Base-by-base conservation (phyloP, 2,797 vertebrate species). In the Percopsis omiscomaycus region DNA sequence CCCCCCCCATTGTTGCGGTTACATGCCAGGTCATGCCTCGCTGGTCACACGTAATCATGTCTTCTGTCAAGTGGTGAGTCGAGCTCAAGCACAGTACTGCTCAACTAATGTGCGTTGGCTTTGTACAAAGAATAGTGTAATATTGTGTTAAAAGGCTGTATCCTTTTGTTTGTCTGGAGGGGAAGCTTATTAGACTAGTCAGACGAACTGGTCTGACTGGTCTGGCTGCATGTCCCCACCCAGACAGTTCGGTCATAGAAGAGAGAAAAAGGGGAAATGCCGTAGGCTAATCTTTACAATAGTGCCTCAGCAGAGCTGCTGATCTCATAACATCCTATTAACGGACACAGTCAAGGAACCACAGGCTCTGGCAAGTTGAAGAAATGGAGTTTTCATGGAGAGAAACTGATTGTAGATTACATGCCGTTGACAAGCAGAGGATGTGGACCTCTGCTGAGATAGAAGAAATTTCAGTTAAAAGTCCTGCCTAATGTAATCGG, bases 101-200 rank as follows among this genome's bases (percentile, higher is more conserved):
- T 74, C 61, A 27, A 69, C 81, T 73, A 15, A 22, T 66, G 30
- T 65, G 45, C 50, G 69, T 73, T 11, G 60, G 62, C 69, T 73
- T 59, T 74, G 50, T 42, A 42, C 59, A 67, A 76, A 62, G 80
- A 76, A 75, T 69, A 70, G 46, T 85, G 22, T 79, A 84, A 86
- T 81, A 80, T 77, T 77, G 83, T 75, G 83, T 84, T 79, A 61
- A 1, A 86, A 81, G 82, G 79, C 75, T 77, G 80, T 83, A 79
- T 66, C 81, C 72, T 82, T 74, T 76, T 81, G 85, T 82, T 83
- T 87, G 84, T 88, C 80, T 83, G 73, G 66, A 78, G 69, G 65
- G 58, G 64, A 83, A 80, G 74, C 86, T 78, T 84, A 84, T 74
- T 75, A 67, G 75, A 55, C 68, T 54, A 55, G 53, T 30, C n/a